phyloP scores from a whole-genome alignment of 2,888 invertebrate species.

The Hololepta plana region DNA sequence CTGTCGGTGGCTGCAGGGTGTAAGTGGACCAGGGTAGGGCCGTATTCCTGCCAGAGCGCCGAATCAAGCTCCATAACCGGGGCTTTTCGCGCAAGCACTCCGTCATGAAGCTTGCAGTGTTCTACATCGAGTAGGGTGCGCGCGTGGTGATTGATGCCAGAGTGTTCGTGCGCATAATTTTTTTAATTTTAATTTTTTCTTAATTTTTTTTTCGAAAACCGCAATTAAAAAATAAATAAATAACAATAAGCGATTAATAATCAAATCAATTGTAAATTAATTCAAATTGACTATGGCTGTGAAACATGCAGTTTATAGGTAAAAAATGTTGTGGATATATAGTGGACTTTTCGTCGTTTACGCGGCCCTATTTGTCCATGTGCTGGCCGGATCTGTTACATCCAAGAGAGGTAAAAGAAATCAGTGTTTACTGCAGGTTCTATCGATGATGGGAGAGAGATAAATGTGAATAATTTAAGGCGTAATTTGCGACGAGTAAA shows the following conservation, averaged over 20 bases:
- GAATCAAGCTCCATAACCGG: conserved; percentile 17
- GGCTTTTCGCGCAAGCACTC: conserved; percentile 20
- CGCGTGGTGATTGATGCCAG: conserved; percentile 13
- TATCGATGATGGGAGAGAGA: too few relatives aligned
- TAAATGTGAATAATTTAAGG: too few relatives aligned
- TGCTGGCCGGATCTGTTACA: conserved; percentile 17
- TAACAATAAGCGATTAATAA: too few relatives aligned
- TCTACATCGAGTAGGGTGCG: conserved; percentile 22
- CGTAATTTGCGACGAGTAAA: too few relatives aligned
- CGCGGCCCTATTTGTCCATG: conserved; percentile 18
- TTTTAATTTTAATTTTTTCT: too few relatives aligned
- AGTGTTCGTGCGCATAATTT: conserved; percentile 9
- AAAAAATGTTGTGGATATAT: conserved; percentile 26
- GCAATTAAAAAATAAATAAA: too few relatives aligned
- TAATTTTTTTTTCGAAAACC: too few relatives aligned
- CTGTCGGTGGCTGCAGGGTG: conserved; percentile 13
- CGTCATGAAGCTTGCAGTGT: conserved; percentile 23
- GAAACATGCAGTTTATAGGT: conserved; percentile 25
- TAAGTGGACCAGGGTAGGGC: too few relatives aligned
- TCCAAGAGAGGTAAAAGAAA: conserved; percentile 26
- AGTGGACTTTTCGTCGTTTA: conserved; percentile 23
- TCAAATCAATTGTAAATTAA: conserved; percentile 9
- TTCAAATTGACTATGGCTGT: conserved; percentile 23
- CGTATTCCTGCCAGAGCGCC: too few relatives aligned
- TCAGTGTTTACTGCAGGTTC: too few relatives aligned